Evolutionary conservation across 2,797 vertebrate species (phyloP).

Genomic region (Acanthurus leucopareius): DNA sequence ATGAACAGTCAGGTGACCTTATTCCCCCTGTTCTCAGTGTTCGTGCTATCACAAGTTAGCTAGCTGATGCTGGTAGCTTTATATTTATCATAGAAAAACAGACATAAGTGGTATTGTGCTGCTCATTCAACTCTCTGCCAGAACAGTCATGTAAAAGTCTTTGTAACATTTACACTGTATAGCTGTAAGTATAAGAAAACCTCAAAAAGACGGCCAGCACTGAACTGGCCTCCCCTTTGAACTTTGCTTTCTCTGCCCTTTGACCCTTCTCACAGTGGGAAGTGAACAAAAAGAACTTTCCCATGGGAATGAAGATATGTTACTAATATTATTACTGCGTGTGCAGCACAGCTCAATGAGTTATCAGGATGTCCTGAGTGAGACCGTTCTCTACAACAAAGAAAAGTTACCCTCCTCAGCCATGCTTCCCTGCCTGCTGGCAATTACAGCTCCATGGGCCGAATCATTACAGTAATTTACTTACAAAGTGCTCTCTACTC

Average conservation of each 20-base stretch:
- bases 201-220: neutral
- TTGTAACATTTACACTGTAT: neutral
- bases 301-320: neutral
- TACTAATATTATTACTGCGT: slow-evolving; percentile 18
- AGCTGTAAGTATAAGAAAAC: neutral
- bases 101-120: no score
- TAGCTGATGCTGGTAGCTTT: no score
- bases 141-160: no score
- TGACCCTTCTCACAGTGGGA: neutral
- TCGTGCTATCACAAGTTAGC: neutral
- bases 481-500: slow-evolving; percentile 71
- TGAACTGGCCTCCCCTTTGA: neutral
- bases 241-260: neutral
- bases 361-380: slow-evolving; percentile 27
- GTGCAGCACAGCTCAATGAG: slow-evolving; percentile 2
- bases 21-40: no score
- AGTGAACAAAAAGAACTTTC: neutral
- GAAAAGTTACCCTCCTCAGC: slow-evolving; percentile 47
- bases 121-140: no score
- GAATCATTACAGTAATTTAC: slow-evolving; percentile 77
- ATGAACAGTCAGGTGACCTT: no score
- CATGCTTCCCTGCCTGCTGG: slow-evolving; percentile 57
- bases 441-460: slow-evolving; percentile 74
- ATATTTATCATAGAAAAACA: no score
- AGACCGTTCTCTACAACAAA: slow-evolving; percentile 33